A percentile compares a stretch with the other conserved stretches of the same genome.
These are phyloP conservation scores for Phyllotreta striolata DNA, from an alignment of 2,888 invertebrate species.

Conservation along the genomic window DNA sequence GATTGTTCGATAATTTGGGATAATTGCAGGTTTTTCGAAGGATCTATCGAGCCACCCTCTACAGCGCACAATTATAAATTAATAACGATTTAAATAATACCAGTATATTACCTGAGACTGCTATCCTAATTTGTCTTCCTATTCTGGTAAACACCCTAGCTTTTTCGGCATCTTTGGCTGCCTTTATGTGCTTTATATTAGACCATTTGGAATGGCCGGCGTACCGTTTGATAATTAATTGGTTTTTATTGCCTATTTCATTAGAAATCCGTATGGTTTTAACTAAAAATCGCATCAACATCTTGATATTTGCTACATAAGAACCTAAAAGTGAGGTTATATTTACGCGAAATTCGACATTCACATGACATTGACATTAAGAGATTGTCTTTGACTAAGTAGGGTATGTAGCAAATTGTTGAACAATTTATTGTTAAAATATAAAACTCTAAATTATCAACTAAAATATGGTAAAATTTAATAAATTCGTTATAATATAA, in stretches of 20 bases:
- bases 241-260: conserved; percentile 6
- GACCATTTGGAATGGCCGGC: conserved; percentile 84
- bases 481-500: too few relatives aligned
- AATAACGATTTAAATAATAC: not conserved
- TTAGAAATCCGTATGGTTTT: not conserved
- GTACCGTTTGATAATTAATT: conserved; percentile 46
- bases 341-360: too few relatives aligned
- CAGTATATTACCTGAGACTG: conserved; percentile 66
- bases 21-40: conserved; percentile 66
- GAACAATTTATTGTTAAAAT: too few relatives aligned
- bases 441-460: too few relatives aligned
- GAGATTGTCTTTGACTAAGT: too few relatives aligned
- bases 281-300: conserved; percentile 17
- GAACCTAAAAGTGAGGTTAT: not conserved
- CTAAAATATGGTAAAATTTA: too few relatives aligned
- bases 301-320: conserved; percentile 1
- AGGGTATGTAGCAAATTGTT: too few relatives aligned
- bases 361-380: too few relatives aligned
- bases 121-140: conserved; percentile 66
- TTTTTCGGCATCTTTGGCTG: conserved; percentile 69
- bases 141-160: conserved; percentile 62
- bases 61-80: conserved; percentile 33
- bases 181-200: conserved; percentile 77
- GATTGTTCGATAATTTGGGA: conserved; percentile 69
- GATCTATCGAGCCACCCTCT: conserved; percentile 71